These are phyloP conservation scores for Sinocyclocheilus maitianheensis DNA, from an alignment of 2,113 vertebrate species.

Conservation along the genomic window DNA sequence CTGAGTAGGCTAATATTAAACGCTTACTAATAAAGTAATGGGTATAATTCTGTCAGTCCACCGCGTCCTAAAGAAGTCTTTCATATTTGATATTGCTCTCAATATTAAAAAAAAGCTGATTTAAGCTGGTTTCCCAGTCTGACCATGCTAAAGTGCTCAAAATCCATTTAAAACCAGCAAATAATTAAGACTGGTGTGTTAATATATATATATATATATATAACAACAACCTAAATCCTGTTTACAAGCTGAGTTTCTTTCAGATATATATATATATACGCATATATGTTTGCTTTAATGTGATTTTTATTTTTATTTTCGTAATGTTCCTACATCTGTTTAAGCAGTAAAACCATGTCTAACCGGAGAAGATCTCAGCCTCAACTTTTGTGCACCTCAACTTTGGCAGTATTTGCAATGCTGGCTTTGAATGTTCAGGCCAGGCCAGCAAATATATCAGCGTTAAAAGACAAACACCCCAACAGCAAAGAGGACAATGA, in stretches of 20 bases:
- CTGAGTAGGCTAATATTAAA: not conserved
- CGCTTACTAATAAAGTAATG: too few relatives aligned
- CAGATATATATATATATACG: too few relatives aligned
- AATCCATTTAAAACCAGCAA: too few relatives aligned
- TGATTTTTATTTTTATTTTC: not conserved
- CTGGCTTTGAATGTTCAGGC: slow-evolving; percentile 74
- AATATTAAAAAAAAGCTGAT: too few relatives aligned
- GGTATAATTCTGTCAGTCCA: not conserved
- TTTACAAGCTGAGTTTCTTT: too few relatives aligned
- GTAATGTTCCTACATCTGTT: not conserved
- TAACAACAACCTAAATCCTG: too few relatives aligned
- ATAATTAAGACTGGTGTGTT: too few relatives aligned
- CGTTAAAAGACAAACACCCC: slow-evolving; percentile 75
- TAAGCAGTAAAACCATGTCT: slow-evolving; percentile 70
- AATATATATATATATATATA: too few relatives aligned
- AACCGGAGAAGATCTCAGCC: slow-evolving; percentile 64
- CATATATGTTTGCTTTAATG: not conserved
- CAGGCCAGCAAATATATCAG: slow-evolving; percentile 88
- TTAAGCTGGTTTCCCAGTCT: too few relatives aligned
- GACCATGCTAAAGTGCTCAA: not conserved
- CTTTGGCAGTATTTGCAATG: slow-evolving; percentile 73
- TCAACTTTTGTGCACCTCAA: slow-evolving; percentile 66
- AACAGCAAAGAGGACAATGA: slow-evolving; percentile 83
- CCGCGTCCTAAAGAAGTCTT: not conserved
- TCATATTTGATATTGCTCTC: not conserved